phyloP scores from a whole-genome alignment of 2,797 vertebrate genomes.

The Syncerus caffer region DNA sequence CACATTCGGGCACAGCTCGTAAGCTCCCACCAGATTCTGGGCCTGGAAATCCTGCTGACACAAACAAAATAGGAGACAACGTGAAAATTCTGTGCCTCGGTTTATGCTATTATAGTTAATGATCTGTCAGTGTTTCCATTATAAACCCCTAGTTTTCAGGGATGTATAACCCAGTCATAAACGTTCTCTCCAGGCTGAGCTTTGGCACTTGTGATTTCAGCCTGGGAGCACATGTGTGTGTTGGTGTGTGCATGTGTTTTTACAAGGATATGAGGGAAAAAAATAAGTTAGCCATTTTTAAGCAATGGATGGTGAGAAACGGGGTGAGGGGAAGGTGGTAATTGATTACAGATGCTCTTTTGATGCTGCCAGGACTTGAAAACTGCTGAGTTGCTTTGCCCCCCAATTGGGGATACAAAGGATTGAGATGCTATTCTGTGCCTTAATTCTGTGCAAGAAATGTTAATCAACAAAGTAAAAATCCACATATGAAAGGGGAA shows the following conservation, averaged over 20 bases:
- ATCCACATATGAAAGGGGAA: neutral
- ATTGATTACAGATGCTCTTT: conserved; percentile 85
- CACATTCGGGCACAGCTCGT: neutral
- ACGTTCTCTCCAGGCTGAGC: conserved; percentile 80
- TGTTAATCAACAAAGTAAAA: conserved; percentile 53
- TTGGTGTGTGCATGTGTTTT: conserved; percentile 68
- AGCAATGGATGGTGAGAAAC: conserved; percentile 77
- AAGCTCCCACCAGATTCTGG: conserved; percentile 27
- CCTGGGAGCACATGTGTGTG: conserved; percentile 80
- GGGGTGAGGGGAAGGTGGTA: conserved; percentile 63
- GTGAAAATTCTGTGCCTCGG: conserved; percentile 77
- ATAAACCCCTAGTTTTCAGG: conserved; percentile 80
- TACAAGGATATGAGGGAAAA: conserved; percentile 66
- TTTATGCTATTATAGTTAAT: conserved; percentile 81
- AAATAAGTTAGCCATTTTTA: conserved; percentile 80
- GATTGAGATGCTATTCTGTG: conserved; percentile 76
- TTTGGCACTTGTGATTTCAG: conserved; percentile 82
- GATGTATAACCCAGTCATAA: conserved; percentile 82
- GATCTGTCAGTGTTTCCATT: conserved; percentile 83
- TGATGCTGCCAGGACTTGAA: conserved; percentile 81
- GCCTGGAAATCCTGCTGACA: conserved; percentile 77
- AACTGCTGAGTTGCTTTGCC: conserved; percentile 84
- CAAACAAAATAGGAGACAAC: conserved; percentile 80
- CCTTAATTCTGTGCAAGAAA: conserved; percentile 45
- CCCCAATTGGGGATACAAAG: conserved; percentile 80